phyloP scores from a whole-genome alignment of 2,113 vertebrate genomes.

The Proterorhinus semilunaris region DNA sequence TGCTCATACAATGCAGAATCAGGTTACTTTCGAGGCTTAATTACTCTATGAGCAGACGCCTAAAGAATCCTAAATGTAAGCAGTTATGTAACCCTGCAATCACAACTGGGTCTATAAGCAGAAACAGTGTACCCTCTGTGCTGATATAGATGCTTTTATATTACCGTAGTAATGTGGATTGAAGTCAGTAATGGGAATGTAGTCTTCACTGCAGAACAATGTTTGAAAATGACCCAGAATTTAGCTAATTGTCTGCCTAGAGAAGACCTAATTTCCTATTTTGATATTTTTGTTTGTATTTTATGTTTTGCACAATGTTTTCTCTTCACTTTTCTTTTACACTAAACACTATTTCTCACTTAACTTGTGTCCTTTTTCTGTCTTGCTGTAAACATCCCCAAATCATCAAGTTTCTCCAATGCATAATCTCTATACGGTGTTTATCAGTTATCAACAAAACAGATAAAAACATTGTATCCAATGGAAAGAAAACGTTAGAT shows the following conservation, averaged over 20 bases:
- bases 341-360: too few relatives aligned
- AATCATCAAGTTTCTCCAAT: not conserved
- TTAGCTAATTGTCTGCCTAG: too few relatives aligned
- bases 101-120: constrained; percentile 15
- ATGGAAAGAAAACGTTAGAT: constrained; percentile 12
- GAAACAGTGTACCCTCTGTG: constrained; percentile 3
- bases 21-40: constrained; percentile 12
- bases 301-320: too few relatives aligned
- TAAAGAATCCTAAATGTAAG: constrained; percentile 12
- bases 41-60: constrained; percentile 37
- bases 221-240: too few relatives aligned
- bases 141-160: constrained; percentile 3
- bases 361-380: not conserved
- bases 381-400: not conserved
- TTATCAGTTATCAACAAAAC: constrained; percentile 12
- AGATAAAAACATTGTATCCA: constrained; percentile 3
- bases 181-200: not conserved
- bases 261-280: too few relatives aligned
- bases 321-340: too few relatives aligned
- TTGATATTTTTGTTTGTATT: too few relatives aligned
- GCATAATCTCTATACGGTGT: constrained; percentile 27
- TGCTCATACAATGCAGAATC: constrained; percentile 16
- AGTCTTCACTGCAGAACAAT: not conserved
- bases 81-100: constrained; percentile 46
- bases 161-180: too few relatives aligned